Evolutionary conservation across 2,797 vertebrate genomes (phyloP), one percentile per base, ranked within the genome.

Genomic region (Sebastolobus altivelis): DNA sequence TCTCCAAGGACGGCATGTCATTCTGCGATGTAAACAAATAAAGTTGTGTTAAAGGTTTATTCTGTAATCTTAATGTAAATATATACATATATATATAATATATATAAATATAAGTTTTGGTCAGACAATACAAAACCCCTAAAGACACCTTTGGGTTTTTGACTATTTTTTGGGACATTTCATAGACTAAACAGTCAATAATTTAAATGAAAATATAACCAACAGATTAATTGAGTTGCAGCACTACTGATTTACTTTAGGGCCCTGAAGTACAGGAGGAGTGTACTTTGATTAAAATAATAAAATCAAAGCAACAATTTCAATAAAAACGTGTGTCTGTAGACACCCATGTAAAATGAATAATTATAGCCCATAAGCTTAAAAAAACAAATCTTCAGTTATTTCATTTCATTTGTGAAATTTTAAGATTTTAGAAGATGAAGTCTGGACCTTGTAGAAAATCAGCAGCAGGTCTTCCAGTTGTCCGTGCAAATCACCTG

Each of bases 401-500:
- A 12, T 59, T 31, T 10, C 5, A 65, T 20, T 25, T 25, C 3
- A 69, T 27, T 68, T 37, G 10, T 8, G 6, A 58, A 65, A 66
- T 33, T 4, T 65, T 16, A 8, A 46, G 4, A 35, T 65, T 68
- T 65, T 16, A 40, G 16, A 78, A 35, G 11, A 70, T 9, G 18
- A 72, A 7, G 12, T 78, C 79, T 94, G 18, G 90, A 99, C 98
- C 97, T 99, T 99, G 88, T 99, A 97, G 94, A 99, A 99, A 94
- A 99, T 97, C 86, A 98, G 93, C 86, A 99, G 97, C 90, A 99
- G 93, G 85, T 99, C 98, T 77, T 97, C 97, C 93, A 99, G 88
- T 83, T 98, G 97, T 68, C 98, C 98, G 0, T 99, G 98, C 81
- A 99, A 93, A 90, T 99, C 98, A 80, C 98, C 98, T 99, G 84